Base-by-base conservation (phyloP, 2,888 invertebrate genomes). In the Gasteruption jaculator region DNA sequence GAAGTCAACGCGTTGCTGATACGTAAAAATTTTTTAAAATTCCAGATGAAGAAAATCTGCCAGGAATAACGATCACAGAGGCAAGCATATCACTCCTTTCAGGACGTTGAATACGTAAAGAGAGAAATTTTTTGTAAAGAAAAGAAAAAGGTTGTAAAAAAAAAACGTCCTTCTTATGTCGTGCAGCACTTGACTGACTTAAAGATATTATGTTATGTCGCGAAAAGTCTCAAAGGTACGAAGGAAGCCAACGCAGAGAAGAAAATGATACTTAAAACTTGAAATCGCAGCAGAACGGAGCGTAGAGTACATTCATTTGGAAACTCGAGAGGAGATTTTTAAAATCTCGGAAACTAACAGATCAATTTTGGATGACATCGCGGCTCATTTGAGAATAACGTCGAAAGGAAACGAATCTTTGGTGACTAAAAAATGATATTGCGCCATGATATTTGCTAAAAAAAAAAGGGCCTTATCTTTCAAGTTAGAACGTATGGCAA, bases 41-140 rank as follows among this genome's bases (percentile, higher is more conserved):
- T 54, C 8, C 51, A 65, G 65, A 62, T 65, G 65, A 65, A 65
- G 63, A 54, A 53, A 52, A 44, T 41, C 47, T 44, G 51, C 39
- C 19, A 31, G 47, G 46, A 39, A 43, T 46, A 49, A 56, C 27
- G 38, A 43, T 48, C 50, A 46, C 52, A 45, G 49, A 43, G 46
- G 29, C 44, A 47, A 47, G 34, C 31, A 41, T 46, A 50, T 48
- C 38, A 48, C 52, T 54, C 50, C 56, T 56, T 41, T 54, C 53
- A n/a, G 46, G 48, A 56, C 50, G 48, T 52, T 50, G 50, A 41
- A 43, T 50, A 48, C 52, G 54, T n/a, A n/a, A n/a, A n/a, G n/a
- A n/a, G n/a, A n/a, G n/a, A n/a, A n/a, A n/a, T n/a, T n/a, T n/a
- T n/a, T n/a, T n/a, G n/a, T n/a, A n/a, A n/a, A n/a, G n/a, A n/a